Conservation (phyloP, 2,888 invertebrate genomes). For the Nysson spinosus region DNA sequence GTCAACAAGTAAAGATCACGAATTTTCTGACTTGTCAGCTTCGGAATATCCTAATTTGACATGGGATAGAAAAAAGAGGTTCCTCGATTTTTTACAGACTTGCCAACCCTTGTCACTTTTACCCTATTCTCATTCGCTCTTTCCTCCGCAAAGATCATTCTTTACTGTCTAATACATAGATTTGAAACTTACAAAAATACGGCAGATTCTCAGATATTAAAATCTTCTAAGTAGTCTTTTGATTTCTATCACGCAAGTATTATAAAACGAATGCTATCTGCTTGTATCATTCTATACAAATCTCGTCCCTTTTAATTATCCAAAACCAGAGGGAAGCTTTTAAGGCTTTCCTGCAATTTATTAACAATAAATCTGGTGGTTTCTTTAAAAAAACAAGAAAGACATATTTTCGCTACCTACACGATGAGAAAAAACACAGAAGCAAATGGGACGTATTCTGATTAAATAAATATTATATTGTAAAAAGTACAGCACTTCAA, state of each 20-base stretch:
- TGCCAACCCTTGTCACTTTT: conserved; percentile 29
- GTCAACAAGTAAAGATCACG: background rate
- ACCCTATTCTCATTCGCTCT: conserved; percentile 3
- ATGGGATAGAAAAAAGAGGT: background rate
- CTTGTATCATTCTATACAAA: no score
- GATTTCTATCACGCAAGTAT: background rate
- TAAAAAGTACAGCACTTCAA: no score
- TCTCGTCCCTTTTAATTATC: no score
- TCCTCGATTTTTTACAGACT: background rate
- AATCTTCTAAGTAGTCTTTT: background rate
- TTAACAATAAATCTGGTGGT: no score
- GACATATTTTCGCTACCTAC: no score
- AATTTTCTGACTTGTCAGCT: conserved; percentile 4
- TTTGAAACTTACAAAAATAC: background rate
- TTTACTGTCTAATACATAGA: background rate
- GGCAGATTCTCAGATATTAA: background rate
- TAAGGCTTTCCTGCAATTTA: no score
- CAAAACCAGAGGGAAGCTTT: no score
- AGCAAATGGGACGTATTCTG: no score
- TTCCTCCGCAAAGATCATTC: conserved; percentile 2
- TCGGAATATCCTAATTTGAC: conserved; percentile 10
- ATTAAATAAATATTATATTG: no score
- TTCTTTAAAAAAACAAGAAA: no score
- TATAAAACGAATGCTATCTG: no score
- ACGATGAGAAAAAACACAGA: no score